phyloP scores from a whole-genome alignment of 2,113 vertebrate genomes.

The Albula glossodonta region DNA sequence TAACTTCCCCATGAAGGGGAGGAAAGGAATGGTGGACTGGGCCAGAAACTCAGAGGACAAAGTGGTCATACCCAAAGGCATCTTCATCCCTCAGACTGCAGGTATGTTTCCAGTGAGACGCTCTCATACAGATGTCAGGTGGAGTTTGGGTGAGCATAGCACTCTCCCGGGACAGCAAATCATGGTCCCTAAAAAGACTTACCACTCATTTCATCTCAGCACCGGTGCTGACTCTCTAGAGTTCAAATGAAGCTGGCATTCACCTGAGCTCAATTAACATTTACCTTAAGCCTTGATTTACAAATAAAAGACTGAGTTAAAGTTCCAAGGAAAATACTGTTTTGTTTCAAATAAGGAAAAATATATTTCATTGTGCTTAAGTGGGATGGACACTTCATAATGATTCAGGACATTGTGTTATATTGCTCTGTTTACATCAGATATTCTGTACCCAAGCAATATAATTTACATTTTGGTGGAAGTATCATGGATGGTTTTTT shows the following conservation, averaged over 20 bases:
- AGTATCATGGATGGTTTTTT: background rate
- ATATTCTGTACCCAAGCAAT: background rate
- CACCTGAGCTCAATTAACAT: background rate
- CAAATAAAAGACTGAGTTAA: background rate
- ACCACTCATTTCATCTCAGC: too few species aligned
- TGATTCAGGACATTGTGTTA: background rate
- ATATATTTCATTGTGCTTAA: background rate
- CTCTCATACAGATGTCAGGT: background rate
- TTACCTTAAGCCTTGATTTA: background rate
- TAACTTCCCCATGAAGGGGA: constrained; percentile 99
- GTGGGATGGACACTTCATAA: background rate
- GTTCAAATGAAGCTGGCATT: background rate
- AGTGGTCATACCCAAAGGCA: constrained; percentile 94
- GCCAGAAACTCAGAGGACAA: constrained; percentile 97
- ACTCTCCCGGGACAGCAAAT: background rate
- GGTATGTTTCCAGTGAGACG: constrained; percentile 70
- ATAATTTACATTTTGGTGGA: background rate
- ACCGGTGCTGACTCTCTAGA: too few species aligned
- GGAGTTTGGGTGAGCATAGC: background rate
- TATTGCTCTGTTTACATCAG: background rate
- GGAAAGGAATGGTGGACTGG: constrained; percentile 99
- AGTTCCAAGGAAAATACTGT: background rate
- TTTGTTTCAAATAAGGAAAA: background rate
- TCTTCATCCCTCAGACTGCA: constrained; percentile 91
- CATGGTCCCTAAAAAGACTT: background rate